Conservation (phyloP, 1,140 invertebrate species). For the Orussus abietinus region DNA sequence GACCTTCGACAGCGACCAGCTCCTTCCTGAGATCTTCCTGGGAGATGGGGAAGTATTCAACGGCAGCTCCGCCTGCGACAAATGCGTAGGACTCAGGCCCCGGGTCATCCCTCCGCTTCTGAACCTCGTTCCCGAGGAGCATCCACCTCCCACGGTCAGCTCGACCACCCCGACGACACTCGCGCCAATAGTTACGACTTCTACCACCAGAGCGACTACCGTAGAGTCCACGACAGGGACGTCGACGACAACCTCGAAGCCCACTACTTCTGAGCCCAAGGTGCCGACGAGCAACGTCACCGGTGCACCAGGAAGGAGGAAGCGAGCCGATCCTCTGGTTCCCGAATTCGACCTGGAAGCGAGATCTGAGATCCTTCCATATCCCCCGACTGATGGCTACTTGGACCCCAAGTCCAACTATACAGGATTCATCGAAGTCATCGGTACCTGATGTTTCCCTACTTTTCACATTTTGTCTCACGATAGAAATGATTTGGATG, state of each 20-base stretch:
- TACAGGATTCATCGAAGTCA: conserved; percentile 77
- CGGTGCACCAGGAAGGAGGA: conserved; percentile 10
- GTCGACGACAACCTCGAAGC: conserved; percentile 12
- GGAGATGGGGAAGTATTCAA: conserved; percentile 60
- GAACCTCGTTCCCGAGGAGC: conserved; percentile 38
- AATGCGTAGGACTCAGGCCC: conserved; percentile 53
- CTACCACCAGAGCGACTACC: conserved; percentile 24
- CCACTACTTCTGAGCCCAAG: conserved; percentile 5
- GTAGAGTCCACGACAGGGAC: conserved; percentile 21
- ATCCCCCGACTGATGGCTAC: conserved; percentile 62
- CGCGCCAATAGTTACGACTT: conserved; percentile 14
- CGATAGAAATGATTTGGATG: too few species aligned
- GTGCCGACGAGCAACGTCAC: too few species aligned
- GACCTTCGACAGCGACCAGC: conserved; percentile 64
- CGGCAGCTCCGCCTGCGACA: conserved; percentile 45
- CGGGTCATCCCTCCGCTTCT: conserved; percentile 43
- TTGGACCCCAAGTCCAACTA: conserved; percentile 75
- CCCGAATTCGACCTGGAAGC: too few species aligned
- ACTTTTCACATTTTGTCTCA: too few species aligned
- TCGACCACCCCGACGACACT: conserved; percentile 13
- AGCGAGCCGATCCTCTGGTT: too few species aligned
- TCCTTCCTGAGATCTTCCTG: conserved; percentile 62
- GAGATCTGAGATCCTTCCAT: too few species aligned
- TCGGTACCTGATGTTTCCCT: too few species aligned
- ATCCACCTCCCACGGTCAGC: conserved; percentile 12